phyloP scores from a whole-genome alignment of 2,797 vertebrate genomes.

The Mionectes olivaceus region DNA sequence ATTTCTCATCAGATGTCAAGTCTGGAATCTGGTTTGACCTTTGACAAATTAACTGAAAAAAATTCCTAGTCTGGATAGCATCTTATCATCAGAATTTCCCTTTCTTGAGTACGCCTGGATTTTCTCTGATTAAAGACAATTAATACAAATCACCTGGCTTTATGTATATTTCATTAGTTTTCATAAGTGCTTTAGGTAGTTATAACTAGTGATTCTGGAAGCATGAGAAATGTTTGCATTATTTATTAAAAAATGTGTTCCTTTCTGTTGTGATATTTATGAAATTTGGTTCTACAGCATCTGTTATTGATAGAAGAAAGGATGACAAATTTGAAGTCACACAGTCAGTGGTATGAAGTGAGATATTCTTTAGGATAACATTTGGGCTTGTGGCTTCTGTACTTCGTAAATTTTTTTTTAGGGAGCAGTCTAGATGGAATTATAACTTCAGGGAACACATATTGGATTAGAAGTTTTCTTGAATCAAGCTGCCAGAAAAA shows the following conservation, averaged over 20 bases:
- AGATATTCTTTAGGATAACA: slow-evolving; percentile 35
- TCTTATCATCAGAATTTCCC: background rate
- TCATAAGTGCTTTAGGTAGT: background rate
- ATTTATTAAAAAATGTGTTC: slow-evolving; percentile 43
- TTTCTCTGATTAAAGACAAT: background rate
- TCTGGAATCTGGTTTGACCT: background rate
- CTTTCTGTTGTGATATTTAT: slow-evolving; percentile 21
- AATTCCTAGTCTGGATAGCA: background rate
- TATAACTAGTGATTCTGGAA: background rate
- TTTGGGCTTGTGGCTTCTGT: slow-evolving; percentile 39
- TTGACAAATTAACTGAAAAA: background rate
- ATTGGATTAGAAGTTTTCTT: background rate
- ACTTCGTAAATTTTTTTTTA: background rate
- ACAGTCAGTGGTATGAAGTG: background rate
- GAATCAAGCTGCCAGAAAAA: background rate
- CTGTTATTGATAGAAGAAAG: slow-evolving; percentile 35
- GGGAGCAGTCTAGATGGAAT: slow-evolving; percentile 1
- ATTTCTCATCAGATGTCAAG: background rate
- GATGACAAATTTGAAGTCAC: slow-evolving; percentile 47
- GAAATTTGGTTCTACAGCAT: background rate
- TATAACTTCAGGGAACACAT: background rate
- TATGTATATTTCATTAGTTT: background rate
- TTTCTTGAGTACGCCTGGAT: background rate
- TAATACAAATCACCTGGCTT: background rate
- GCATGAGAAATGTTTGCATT: slow-evolving; percentile 4